phyloP scores from a whole-genome alignment of 2,797 vertebrate genomes.

The Argya squamiceps region DNA sequence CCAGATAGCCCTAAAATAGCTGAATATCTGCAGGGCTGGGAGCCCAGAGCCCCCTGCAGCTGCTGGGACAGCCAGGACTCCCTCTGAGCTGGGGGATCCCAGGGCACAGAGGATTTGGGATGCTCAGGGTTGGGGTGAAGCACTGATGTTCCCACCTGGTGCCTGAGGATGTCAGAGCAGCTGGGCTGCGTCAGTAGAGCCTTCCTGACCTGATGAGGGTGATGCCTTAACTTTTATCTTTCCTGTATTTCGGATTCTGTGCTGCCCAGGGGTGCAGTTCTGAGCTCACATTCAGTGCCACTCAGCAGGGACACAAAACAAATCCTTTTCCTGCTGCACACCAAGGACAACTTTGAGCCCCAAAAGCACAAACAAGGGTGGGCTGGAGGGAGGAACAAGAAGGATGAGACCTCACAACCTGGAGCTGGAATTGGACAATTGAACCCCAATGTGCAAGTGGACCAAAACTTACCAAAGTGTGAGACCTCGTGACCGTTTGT shows the following conservation, averaged over 20 bases:
- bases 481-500: accelerated
- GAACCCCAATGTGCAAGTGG: not conserved
- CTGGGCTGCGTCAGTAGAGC: not conserved
- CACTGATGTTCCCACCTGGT: not conserved
- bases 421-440: not conserved
- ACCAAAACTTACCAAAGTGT: not conserved
- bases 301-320: not conserved
- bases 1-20: not conserved
- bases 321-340: not conserved
- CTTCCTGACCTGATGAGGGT: not conserved
- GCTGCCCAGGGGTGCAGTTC: not conserved
- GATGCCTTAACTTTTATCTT: not conserved
- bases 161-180: not conserved
- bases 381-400: not conserved
- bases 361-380: not conserved
- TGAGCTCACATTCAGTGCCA: not conserved
- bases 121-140: not conserved
- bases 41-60: not conserved
- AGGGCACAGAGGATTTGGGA: not conserved
- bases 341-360: not conserved
- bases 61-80: not conserved
- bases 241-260: not conserved
- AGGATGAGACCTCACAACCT: not conserved
- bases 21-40: not conserved
- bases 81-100: not conserved